Evolutionary conservation across 2,113 vertebrate genomes (phyloP), one percentile per base, ranked within the genome.

Genomic region (Apteryx mantelli): DNA sequence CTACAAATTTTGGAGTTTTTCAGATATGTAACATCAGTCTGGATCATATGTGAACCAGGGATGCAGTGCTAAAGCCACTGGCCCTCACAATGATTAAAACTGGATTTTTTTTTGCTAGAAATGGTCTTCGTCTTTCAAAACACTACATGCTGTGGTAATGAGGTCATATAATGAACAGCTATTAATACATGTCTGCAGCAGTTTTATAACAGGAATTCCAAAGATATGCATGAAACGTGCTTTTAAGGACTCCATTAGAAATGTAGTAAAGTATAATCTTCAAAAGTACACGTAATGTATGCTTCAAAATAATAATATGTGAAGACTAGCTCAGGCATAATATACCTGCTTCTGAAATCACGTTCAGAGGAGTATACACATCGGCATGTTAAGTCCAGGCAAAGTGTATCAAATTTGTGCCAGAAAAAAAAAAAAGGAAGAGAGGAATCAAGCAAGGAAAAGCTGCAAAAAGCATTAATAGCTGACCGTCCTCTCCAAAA

Each of bases 171-270:
- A 87, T 80, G 44, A 89, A 58, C 10, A 77, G 52, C 75, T 88
- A 88, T 69, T 93, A 89, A 87, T 91, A 89, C 21, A 28, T 50
- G 36, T 84, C 20, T 64, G 75, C 32, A 77, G 71, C 63, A 88
- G 20, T 52, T 84, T 44, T 46, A 9, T 78, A 56, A 81, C 40
- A 40, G 7, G 3, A 76, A 53, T 84, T 92, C 82, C 60, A 73
- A 82, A 74, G 79, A 81, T 60, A 82, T 3, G 17, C 50, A 84
- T 26, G 50, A 96, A 91, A 88, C 26, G 9, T 86, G 21, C 61
- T 94, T 94, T 79, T 75, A 18, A 89, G 95, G 94, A 76, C 63
- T 76, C 65, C 38, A 30, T 86, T 91, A 22, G 50, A 84, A 86
- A 7, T 42, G 44, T 65, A 89, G 69, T 82, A 44, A 92, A 74